Conservation (phyloP, 2,113 vertebrate genomes). For the Oncorhynchus nerka region DNA sequence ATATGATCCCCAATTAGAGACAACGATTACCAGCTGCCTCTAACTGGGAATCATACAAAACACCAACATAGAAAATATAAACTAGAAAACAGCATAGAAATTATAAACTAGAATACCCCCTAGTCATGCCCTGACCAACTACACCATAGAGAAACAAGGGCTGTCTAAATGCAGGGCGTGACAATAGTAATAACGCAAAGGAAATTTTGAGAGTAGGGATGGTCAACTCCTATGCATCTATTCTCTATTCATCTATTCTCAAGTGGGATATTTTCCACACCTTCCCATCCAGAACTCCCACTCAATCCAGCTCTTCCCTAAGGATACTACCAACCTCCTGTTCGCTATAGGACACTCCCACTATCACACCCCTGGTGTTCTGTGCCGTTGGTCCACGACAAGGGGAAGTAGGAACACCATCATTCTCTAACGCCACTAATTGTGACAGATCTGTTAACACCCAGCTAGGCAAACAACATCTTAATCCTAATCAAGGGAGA, state of each 20-base stretch:
- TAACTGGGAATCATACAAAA: too few species aligned
- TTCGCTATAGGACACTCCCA: too few species aligned
- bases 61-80: too few species aligned
- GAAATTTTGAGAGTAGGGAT: too few species aligned
- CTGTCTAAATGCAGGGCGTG: too few species aligned
- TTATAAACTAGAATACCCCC: too few species aligned
- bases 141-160: too few species aligned
- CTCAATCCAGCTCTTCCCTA: neutral
- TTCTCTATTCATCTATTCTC: neutral
- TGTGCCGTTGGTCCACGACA: neutral
- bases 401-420: neutral
- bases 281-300: neutral
- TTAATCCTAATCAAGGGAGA: conserved; percentile 33
- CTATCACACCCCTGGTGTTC: neutral
- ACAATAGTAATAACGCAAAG: too few species aligned
- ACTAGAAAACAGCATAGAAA: too few species aligned
- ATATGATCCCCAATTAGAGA: too few species aligned
- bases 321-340: neutral
- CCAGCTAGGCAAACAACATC: conserved; percentile 22
- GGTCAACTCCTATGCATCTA: neutral
- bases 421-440: conserved; percentile 22
- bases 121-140: too few species aligned
- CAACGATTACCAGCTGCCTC: too few species aligned
- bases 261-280: neutral
- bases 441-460: conserved; percentile 49